Conservation (phyloP, 2,113 vertebrate species). For the Oreochromis aureus region DNA sequence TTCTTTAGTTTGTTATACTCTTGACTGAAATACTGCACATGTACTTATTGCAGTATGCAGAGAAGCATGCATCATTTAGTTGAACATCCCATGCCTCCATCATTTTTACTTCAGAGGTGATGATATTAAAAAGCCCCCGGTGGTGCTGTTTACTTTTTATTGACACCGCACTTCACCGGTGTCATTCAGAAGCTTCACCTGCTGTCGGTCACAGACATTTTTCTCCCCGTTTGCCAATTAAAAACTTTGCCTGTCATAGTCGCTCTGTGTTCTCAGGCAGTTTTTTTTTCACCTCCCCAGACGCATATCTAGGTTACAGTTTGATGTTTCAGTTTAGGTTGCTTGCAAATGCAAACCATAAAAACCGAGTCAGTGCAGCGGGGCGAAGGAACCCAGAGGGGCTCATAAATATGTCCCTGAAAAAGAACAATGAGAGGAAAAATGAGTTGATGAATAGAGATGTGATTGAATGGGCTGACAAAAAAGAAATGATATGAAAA, state of each 20-base stretch:
- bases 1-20: not conserved
- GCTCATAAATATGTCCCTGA: not conserved
- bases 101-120: not conserved
- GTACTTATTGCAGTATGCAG: not conserved
- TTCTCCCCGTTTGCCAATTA: not conserved
- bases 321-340: not conserved
- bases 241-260: not conserved
- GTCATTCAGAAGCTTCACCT: not conserved
- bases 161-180: not conserved
- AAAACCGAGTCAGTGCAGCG: not conserved
- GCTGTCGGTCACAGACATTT: not conserved
- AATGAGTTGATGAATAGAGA: not conserved
- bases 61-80: too few relatives aligned
- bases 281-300: not conserved
- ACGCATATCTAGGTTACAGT: not conserved
- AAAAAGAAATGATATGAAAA: not conserved
- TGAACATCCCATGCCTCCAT: fast-evolving
- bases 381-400: not conserved
- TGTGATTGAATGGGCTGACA: not conserved
- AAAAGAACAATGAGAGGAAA: not conserved
- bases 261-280: not conserved
- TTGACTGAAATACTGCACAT: fast-evolving
- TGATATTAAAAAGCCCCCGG: not conserved
- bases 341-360: not conserved
- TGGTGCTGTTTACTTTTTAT: not conserved